A percentile compares a stretch with the other conserved stretches of the same genome.
phyloP scores from a whole-genome alignment of 2,113 vertebrate genomes.

The Nothocercus julius region DNA sequence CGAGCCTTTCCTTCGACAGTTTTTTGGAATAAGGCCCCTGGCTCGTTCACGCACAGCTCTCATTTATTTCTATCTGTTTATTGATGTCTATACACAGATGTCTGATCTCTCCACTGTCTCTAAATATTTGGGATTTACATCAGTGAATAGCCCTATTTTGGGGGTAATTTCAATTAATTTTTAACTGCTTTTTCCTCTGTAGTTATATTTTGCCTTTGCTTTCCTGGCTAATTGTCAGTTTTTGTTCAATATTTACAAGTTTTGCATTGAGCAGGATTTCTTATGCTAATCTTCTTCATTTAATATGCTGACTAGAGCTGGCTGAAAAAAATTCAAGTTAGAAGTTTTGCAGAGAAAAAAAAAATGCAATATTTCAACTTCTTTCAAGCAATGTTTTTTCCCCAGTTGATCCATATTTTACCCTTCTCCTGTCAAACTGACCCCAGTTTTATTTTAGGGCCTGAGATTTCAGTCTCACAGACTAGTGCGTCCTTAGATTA shows the following conservation, averaged over 20 bases:
- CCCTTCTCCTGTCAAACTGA: background rate
- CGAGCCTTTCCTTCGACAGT: background rate
- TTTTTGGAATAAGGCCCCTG: background rate
- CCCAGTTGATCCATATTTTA: background rate
- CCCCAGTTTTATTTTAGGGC: background rate
- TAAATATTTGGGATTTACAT: slow-evolving; percentile 36
- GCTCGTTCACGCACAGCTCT: background rate
- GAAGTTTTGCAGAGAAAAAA: background rate
- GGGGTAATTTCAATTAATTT: slow-evolving; percentile 49
- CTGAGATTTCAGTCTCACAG: background rate
- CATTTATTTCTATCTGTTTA: slow-evolving; percentile 34
- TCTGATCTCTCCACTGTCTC: background rate
- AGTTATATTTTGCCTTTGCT: slow-evolving; percentile 26
- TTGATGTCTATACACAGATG: background rate
- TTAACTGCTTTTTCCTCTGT: slow-evolving; percentile 29
- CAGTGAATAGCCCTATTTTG: slow-evolving; percentile 11
- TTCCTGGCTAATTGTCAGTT: slow-evolving; percentile 49
- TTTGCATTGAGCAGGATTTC: slow-evolving; percentile 36
- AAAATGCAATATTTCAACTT: background rate
- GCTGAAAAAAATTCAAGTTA: background rate
- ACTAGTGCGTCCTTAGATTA: background rate
- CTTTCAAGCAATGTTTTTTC: background rate
- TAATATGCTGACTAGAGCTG: slow-evolving; percentile 46
- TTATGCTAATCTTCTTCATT: slow-evolving; percentile 61
- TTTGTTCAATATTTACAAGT: slow-evolving; percentile 65